Conservation (phyloP, 2,888 invertebrate genomes). For the Catotricha subobsoleta region DNA sequence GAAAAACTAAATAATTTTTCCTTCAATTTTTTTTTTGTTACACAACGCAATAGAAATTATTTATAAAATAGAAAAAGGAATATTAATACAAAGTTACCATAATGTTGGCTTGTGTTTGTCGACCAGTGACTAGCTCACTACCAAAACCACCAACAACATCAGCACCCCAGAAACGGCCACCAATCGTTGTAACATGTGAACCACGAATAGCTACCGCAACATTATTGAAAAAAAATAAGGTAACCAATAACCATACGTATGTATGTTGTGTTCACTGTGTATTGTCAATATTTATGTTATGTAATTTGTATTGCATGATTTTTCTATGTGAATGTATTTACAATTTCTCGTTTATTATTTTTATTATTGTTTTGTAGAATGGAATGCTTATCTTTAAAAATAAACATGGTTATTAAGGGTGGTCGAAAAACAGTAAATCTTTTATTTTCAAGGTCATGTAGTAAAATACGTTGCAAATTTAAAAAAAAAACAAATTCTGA, state of each 20-base stretch:
- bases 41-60: no score
- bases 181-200: conserved; percentile 26
- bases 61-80: conserved; percentile 3
- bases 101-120: conserved; percentile 30
- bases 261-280: no score
- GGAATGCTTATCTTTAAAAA: no score
- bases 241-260: not conserved
- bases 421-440: no score
- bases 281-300: no score
- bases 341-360: not conserved
- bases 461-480: no score
- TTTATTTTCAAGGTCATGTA: no score
- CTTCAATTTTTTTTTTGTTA: no score
- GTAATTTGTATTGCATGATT: not conserved
- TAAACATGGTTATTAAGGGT: no score
- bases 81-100: conserved; percentile 4
- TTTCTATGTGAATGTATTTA: not conserved
- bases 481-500: no score
- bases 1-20: no score
- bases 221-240: conserved; percentile 13
- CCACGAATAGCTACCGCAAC: conserved; percentile 20
- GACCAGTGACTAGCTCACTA: conserved; percentile 29
- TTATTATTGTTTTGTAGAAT: not conserved
- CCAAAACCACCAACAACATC: conserved; percentile 25
- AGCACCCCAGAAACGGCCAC: conserved; percentile 19